A percentile compares a stretch with the other conserved stretches of the same genome.
These are phyloP conservation scores for Ctena decussata DNA, from an alignment of 2,888 invertebrate species.

Conservation along the genomic window DNA sequence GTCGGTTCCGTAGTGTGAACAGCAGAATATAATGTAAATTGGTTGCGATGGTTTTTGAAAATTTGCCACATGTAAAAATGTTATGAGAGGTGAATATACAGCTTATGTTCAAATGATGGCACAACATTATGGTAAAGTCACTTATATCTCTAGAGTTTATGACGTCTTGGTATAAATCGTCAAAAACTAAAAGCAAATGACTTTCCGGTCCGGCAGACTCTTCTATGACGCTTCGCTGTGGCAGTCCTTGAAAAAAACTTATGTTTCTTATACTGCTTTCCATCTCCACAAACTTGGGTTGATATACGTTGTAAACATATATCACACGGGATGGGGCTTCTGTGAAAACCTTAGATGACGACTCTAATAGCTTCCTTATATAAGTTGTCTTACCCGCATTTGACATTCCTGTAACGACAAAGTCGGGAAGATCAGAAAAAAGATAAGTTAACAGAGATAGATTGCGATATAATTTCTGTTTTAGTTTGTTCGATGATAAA, in stretches of 20 bases:
- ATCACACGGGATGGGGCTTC: background rate
- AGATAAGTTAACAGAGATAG: too few relatives aligned
- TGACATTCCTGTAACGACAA: conserved; percentile 1
- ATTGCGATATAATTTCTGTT: too few relatives aligned
- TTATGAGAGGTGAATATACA: conserved; percentile 9
- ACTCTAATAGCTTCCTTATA: background rate
- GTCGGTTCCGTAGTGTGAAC: conserved; percentile 16
- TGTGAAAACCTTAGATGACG: background rate
- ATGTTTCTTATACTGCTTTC: background rate
- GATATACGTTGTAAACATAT: conserved; percentile 21
- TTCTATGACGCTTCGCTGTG: conserved; percentile 9
- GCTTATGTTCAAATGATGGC: conserved; percentile 3
- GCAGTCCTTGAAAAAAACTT: conserved; percentile 9
- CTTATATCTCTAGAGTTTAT: conserved; percentile 19
- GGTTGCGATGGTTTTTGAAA: conserved; percentile 15
- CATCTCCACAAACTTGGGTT: background rate
- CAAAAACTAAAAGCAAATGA: conserved; percentile 14
- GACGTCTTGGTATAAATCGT: conserved; percentile 21
- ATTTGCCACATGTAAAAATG: conserved; percentile 13
- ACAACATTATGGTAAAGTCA: conserved; percentile 6
- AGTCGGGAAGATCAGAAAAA: too few relatives aligned
- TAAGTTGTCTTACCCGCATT: conserved; percentile 17
- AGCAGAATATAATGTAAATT: conserved; percentile 21
- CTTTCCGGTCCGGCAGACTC: background rate
- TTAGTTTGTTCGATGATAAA: too few relatives aligned